These are phyloP conservation scores for Pseudachorutes palmiensis DNA, from an alignment of 1,140 invertebrate genomes.

Conservation along the genomic window DNA sequence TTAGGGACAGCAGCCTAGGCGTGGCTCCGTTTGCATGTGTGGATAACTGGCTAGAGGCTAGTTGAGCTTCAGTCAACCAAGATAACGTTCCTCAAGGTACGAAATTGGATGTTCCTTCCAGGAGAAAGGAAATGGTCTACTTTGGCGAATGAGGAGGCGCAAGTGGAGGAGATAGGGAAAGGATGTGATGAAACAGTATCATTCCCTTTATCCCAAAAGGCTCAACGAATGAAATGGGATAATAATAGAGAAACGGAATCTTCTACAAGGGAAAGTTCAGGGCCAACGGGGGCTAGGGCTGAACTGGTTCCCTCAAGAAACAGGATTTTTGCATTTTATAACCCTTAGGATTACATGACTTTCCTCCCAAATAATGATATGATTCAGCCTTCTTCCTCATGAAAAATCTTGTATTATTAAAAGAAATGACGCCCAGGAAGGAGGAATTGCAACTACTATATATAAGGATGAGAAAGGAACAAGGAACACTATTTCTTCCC, in stretches of 20 bases:
- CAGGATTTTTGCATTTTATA: slow-evolving; percentile 1
- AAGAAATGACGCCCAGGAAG: neutral
- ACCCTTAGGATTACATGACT: slow-evolving; percentile 7
- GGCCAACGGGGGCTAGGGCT: neutral
- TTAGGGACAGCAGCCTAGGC: neutral
- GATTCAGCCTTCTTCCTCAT: neutral
- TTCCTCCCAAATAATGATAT: neutral
- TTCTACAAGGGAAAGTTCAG: neutral
- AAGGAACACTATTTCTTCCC: no score
- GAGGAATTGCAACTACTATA: no score
- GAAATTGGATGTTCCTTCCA: neutral
- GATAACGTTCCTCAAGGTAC: neutral
- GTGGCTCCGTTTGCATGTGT: neutral
- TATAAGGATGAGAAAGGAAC: no score
- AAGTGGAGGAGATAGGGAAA: neutral
- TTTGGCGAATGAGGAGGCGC: neutral
- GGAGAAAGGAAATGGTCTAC: neutral
- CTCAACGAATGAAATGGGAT: neutral
- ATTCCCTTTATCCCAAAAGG: slow-evolving; percentile 1
- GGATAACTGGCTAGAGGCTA: neutral
- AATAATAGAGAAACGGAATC: neutral
- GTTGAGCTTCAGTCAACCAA: neutral
- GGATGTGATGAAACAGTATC: neutral
- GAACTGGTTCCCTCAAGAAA: neutral
- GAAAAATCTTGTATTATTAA: neutral